Conservation (phyloP, 2,888 invertebrate genomes). For the Sarcophaga variegata region DNA sequence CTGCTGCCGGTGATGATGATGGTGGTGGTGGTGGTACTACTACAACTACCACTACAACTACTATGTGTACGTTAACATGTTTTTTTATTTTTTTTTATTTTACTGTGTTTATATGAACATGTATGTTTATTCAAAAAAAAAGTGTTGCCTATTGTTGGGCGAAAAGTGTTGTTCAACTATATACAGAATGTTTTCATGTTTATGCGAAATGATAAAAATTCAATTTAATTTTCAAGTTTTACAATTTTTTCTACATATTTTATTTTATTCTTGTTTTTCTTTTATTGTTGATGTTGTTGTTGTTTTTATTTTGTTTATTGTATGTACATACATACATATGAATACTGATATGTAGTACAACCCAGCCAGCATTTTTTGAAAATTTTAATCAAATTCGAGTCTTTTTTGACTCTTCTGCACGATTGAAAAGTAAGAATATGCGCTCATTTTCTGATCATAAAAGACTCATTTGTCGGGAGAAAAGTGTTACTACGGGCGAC, state of each 20-base stretch:
- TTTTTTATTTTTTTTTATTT: background rate
- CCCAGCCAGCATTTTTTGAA: too few relatives aligned
- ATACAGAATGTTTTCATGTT: constrained; percentile 47
- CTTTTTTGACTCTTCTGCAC: too few relatives aligned
- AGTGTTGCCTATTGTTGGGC: constrained; percentile 39
- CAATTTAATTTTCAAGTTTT: constrained; percentile 40
- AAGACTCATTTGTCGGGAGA: too few relatives aligned
- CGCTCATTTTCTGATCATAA: too few relatives aligned
- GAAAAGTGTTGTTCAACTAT: background rate
- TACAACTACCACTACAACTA: constrained; percentile 12
- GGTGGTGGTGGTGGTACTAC: background rate
- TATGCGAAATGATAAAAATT: constrained; percentile 48
- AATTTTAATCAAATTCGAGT: too few relatives aligned
- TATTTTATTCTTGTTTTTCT: constrained; percentile 23
- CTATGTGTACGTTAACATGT: background rate
- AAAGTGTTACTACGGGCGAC: too few relatives aligned
- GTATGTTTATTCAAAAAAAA: background rate
- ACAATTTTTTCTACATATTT: constrained; percentile 11
- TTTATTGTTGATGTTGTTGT: background rate
- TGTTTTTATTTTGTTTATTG: background rate
- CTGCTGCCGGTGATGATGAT: too few relatives aligned
- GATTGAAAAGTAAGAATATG: too few relatives aligned
- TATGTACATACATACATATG: background rate
- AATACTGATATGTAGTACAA: background rate
- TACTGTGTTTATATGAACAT: background rate